Base-by-base conservation (phyloP, 2,113 vertebrate species). In the Cnemophilus loriae region DNA sequence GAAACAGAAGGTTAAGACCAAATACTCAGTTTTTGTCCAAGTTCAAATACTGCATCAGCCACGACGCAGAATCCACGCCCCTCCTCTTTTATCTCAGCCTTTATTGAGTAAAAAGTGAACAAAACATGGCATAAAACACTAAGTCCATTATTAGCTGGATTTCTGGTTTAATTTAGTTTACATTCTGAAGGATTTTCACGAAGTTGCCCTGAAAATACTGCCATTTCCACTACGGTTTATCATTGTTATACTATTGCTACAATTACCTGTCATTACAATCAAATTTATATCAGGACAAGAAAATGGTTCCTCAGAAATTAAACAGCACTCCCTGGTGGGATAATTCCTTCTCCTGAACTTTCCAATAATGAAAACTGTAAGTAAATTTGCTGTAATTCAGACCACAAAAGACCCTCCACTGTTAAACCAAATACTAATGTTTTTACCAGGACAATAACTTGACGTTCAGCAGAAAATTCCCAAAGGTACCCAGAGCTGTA, bases 221-320 rank as follows among this genome's bases (percentile, higher is more conserved):
- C 89, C 78, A 39, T 82, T 97, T 92, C 73, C 88, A 93, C 60
- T 11, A 35, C 0, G 35, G 61, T 96, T 96, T 96, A 79, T 90
- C 83, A 17, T 42, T 89, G 86, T 90, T 94, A 78, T 22, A 60
- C 86, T 53, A 68, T 78, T 84, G 78, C 86, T 86, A 84, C 90
- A 79, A 81, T 96, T 90, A 88, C 90, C 93, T 89, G 77, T 89
- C 93, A 82, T 92, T 92, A 93, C 86, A 95, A 94, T 92, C 92
- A 96, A 81, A 95, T 94, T 92, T 89, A 82, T 90, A 94, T 57
- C 92, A 95, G 92, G 77, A 78, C 83, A 92, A 90, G 95, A 89
- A 95, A 93, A 89, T 75, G 67, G 90, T 84, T 96, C 89, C 93
- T 96, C 37, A 65, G 94, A 96, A 96, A 96, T 96, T 96, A 96